Conservation (phyloP, 2,888 invertebrate species). For the Scaptomyza caliginosa region DNA sequence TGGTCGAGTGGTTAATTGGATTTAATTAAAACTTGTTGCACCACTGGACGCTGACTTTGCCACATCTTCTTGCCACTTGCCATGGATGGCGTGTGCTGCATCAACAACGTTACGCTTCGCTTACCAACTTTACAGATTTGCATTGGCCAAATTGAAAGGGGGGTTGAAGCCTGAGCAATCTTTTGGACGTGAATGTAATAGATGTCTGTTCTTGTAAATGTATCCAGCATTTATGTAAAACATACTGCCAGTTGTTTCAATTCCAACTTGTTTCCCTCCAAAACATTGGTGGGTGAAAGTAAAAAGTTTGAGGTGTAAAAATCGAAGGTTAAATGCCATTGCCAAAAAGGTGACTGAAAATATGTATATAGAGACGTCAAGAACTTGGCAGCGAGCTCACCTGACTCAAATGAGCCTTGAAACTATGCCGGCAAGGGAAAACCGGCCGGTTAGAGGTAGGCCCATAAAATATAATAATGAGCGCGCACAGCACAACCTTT, state of each 20-base stretch:
- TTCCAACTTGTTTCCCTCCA: not conserved
- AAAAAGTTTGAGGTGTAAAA: conserved; percentile 19
- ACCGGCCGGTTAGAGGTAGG: conserved; percentile 56
- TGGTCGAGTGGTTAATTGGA: conserved; percentile 52
- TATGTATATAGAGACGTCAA: not conserved
- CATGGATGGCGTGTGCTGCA: conserved; percentile 58
- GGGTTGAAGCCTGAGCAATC: not conserved
- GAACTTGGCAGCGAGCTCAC: conserved; percentile 59
- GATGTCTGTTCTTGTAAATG: conserved; percentile 6
- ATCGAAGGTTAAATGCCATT: conserved; percentile 52
- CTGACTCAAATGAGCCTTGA: conserved; percentile 66
- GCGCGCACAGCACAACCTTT: conserved; percentile 72
- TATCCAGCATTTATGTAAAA: conserved; percentile 6
- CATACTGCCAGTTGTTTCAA: not conserved
- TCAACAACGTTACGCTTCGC: conserved; percentile 61
- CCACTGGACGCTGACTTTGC: conserved; percentile 59
- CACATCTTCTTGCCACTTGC: not conserved
- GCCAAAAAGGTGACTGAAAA: conserved; percentile 27
- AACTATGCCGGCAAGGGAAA: conserved; percentile 40
- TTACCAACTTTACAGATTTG: conserved; percentile 60
- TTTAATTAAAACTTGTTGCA: conserved; percentile 76
- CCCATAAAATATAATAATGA: conserved; percentile 76
- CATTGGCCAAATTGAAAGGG: conserved; percentile 58
- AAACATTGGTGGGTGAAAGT: conserved; percentile 32
- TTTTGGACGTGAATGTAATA: conserved; percentile 20